Evolutionary conservation across 2,888 invertebrate genomes (phyloP).

Genomic region (Hedya salicella): DNA sequence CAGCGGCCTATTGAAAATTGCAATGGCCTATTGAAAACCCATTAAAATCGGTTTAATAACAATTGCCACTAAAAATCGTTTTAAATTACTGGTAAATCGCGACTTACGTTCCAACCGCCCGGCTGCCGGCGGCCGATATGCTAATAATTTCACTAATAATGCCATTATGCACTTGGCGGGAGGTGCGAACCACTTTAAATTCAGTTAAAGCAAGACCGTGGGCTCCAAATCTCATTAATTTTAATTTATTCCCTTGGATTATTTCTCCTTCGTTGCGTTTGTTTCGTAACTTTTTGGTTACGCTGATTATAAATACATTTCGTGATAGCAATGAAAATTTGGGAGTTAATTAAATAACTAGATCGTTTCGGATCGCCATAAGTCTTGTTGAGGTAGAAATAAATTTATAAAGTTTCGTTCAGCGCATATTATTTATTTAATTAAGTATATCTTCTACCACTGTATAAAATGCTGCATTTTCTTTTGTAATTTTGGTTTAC

Average conservation of each 20-base stretch:
- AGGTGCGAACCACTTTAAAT: slow-evolving; percentile 44
- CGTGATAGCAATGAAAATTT: slow-evolving; percentile 23
- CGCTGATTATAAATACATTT: slow-evolving; percentile 38
- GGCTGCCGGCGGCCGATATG: slow-evolving; percentile 17
- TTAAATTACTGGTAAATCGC: not conserved
- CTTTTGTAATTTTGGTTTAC: no score
- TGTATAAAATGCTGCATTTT: no score
- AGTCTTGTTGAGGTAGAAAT: not conserved
- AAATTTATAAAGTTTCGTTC: slow-evolving; percentile 1
- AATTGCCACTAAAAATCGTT: not conserved
- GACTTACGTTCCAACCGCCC: slow-evolving; percentile 2
- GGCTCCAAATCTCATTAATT: slow-evolving; percentile 43
- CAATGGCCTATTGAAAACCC: not conserved
- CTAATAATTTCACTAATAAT: slow-evolving; percentile 38
- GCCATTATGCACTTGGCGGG: slow-evolving; percentile 43
- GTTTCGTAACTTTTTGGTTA: slow-evolving; percentile 40
- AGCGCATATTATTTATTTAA: not conserved
- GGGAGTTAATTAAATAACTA: slow-evolving; percentile 26
- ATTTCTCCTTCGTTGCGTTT: slow-evolving; percentile 42
- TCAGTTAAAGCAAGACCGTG: slow-evolving; percentile 43
- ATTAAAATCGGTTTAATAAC: not conserved
- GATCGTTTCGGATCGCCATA: slow-evolving; percentile 10
- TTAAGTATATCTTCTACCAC: no score
- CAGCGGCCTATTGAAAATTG: no score
- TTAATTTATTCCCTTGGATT: slow-evolving; percentile 43